Evolutionary conservation across 2,113 vertebrate genomes (phyloP), one percentile per base, ranked within the genome.

Genomic region (Dinomys branickii): DNA sequence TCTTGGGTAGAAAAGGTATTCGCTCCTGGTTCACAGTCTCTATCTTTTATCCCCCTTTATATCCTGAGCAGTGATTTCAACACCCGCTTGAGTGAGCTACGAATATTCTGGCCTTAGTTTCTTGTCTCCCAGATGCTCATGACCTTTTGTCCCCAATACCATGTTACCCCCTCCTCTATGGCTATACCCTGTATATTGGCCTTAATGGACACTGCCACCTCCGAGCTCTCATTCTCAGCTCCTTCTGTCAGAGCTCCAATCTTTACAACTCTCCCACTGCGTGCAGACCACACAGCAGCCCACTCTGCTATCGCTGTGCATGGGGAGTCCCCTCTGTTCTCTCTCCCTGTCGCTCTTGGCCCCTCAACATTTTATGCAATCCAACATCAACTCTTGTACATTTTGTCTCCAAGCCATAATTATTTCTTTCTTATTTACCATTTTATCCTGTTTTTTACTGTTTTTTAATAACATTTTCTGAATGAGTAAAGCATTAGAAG

Each of bases 401-500:
- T 61, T 87, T 71, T 77, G 63, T 58, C 77, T 88, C 44, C 14
- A 77, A 92, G 94, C 50, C 22, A 44, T 77, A 58, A 52, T 75
- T 2, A n/a, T 6, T 77, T 71, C 59, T 80, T 90, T 90, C 56
- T 93, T 90, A 88, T 35, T 95, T 3, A 28, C 10, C 26, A 71
- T 30, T 90, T 63, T 88, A 92, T 77, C 69, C 52, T 61, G 58
- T 59, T 24, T 59, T 59, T 59, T 7, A 59, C 56, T 87, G 71
- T n/a, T n/a, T n/a, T 16, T 38, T 26, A 59, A 33, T 58, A 58
- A 52, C 78, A 59, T 81, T 78, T 84, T 10, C 28, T 84, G 50
- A 80, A 92, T 65, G 47, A 93, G 38, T 75, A 22, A 94, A 73
- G 13, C 24, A 92, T 78, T 69, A 67, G 30, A 92, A 92, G 38